phyloP scores from a whole-genome alignment of 2,797 vertebrate genomes.

The Enteromius trimaculatus region DNA sequence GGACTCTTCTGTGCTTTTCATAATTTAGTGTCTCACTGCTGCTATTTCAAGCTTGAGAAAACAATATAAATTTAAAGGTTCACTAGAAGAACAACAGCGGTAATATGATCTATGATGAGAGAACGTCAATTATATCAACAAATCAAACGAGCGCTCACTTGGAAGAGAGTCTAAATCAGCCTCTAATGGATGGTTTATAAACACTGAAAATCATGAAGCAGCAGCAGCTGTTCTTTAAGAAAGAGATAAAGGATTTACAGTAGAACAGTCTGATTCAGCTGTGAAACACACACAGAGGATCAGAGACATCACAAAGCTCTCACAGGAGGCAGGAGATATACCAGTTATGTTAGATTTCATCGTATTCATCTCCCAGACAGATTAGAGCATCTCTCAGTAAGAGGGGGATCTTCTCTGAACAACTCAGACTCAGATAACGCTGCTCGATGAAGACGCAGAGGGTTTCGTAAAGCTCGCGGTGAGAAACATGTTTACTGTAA shows the following conservation, averaged over 20 bases:
- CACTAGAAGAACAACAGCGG: neutral
- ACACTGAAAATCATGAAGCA: neutral
- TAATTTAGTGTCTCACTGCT: neutral
- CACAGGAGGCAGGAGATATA: too few relatives aligned
- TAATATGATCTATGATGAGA: too few relatives aligned
- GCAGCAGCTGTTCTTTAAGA: neutral
- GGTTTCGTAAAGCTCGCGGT: neutral
- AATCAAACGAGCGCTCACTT: neutral
- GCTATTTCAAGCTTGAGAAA: neutral
- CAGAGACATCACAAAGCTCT: too few relatives aligned
- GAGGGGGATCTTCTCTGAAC: too few relatives aligned
- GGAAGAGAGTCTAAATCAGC: slow-evolving; percentile 1
- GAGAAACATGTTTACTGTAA: neutral
- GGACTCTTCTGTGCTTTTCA: neutral
- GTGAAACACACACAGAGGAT: neutral
- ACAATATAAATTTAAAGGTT: neutral
- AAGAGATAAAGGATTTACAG: neutral
- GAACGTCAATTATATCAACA: neutral
- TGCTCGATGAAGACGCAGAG: neutral
- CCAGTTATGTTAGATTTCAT: too few relatives aligned
- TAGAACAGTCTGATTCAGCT: too few relatives aligned
- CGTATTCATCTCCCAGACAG: neutral
- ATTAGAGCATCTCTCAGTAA: neutral
- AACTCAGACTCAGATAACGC: too few relatives aligned
- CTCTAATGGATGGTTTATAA: neutral